Evolutionary conservation across 1,140 invertebrate species (phyloP).

Genomic region (Atta cephalotes): DNA sequence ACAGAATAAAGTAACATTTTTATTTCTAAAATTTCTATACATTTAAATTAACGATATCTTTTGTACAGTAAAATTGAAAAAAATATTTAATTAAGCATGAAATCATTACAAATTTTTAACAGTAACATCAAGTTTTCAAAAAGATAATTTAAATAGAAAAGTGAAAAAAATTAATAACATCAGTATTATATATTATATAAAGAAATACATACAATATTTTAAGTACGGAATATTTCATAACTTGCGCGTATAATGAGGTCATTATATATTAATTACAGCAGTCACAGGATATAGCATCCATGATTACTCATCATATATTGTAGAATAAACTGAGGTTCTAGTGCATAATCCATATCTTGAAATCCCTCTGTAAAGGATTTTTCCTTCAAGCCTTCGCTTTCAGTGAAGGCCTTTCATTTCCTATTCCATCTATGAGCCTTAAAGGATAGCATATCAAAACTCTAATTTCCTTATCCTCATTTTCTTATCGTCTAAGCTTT

Average conservation of each 20-base stretch:
- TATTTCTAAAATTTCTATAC: background rate
- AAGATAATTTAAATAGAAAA: background rate
- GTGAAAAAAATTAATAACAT: constrained; percentile 1
- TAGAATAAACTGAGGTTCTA: constrained; percentile 20
- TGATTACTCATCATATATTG: constrained; percentile 15
- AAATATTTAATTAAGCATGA: background rate
- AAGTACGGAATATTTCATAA: constrained; percentile 9
- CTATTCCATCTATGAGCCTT: constrained; percentile 42
- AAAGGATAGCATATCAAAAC: constrained; percentile 29
- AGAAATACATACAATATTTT: background rate
- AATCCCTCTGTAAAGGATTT: constrained; percentile 25
- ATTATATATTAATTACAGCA: background rate
- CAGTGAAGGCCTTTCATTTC: constrained; percentile 42
- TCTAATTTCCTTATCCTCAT: constrained; percentile 51
- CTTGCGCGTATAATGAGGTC: background rate
- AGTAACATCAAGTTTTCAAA: background rate
- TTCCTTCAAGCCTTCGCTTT: constrained; percentile 27
- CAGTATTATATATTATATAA: background rate
- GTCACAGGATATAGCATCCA: background rate
- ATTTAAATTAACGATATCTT: background rate
- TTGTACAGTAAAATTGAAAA: background rate
- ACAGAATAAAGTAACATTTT: constrained; percentile 21
- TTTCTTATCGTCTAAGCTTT: constrained; percentile 52
- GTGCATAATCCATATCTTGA: constrained; percentile 26
- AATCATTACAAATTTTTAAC: background rate